These are phyloP conservation scores for Takifugu bimaculatus DNA, from an alignment of 2,113 vertebrate genomes.

Conservation along the genomic window DNA sequence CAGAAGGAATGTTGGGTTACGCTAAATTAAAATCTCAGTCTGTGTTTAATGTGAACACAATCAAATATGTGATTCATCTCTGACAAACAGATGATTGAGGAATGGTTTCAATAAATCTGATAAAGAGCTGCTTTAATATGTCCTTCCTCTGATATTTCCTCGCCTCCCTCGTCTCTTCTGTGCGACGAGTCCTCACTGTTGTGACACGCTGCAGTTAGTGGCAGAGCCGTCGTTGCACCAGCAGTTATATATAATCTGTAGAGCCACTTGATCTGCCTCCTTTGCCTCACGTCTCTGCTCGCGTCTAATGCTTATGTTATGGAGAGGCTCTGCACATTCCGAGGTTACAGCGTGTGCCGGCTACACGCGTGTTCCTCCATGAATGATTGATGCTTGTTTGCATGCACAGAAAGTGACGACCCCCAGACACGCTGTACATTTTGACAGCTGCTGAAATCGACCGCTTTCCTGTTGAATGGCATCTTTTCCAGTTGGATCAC, in stretches of 20 bases:
- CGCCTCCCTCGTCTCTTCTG: not conserved
- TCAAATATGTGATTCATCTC: no score
- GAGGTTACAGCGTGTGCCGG: constrained; percentile 8
- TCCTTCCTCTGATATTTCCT: no score
- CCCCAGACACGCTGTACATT: constrained; percentile 1
- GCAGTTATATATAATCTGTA: constrained; percentile 47
- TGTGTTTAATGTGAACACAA: no score
- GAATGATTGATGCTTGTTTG: constrained; percentile 43
- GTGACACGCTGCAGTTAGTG: constrained; percentile 44
- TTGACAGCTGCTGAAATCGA: constrained; percentile 28
- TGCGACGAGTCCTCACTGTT: constrained; percentile 24
- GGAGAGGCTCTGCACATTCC: constrained; percentile 9
- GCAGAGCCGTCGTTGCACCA: constrained; percentile 41
- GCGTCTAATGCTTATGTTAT: constrained; percentile 22
- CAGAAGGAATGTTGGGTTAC: no score
- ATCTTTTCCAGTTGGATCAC: not conserved
- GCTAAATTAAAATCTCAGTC: no score
- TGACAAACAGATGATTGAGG: no score
- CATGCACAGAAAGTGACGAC: constrained; percentile 17
- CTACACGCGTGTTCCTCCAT: constrained; percentile 9
- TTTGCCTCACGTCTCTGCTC: constrained; percentile 1
- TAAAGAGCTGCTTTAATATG: no score
- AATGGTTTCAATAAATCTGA: no score
- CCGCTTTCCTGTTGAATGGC: constrained; percentile 14
- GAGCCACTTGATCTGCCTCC: constrained; percentile 29